phyloP scores from a whole-genome alignment of 1,140 invertebrate genomes.

The Samia ricini region DNA sequence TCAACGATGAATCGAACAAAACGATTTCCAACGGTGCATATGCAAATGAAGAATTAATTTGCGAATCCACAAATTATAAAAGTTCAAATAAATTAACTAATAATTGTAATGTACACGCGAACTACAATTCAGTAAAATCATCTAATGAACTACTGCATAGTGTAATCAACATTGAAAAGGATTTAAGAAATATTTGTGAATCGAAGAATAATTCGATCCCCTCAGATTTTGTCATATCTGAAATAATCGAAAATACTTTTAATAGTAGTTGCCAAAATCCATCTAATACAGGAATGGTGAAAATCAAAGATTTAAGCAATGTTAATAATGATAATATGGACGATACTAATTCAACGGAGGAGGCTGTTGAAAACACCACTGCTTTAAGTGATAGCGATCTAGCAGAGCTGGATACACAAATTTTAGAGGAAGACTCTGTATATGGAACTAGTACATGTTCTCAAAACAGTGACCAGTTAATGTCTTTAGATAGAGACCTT shows the following conservation, averaged over 20 bases:
- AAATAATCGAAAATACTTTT: background rate
- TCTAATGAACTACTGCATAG: conserved; percentile 45
- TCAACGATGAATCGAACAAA: background rate
- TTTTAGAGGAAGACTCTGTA: conserved; percentile 35
- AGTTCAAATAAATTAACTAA: background rate
- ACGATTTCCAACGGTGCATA: background rate
- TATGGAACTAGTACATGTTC: conserved; percentile 2
- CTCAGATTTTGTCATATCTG: background rate
- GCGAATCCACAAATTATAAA: background rate
- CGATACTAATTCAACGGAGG: background rate
- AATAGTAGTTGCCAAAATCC: background rate
- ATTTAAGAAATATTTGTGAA: background rate
- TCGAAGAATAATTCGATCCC: background rate
- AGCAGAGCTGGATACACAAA: conserved; percentile 50
- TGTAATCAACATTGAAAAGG: background rate
- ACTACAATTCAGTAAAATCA: conserved; percentile 40
- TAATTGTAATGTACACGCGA: conserved; percentile 2
- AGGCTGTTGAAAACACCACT: background rate
- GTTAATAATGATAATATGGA: conserved; percentile 15
- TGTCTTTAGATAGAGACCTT: conserved; percentile 46
- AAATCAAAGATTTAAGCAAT: conserved; percentile 17
- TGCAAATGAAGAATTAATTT: background rate
- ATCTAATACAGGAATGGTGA: background rate
- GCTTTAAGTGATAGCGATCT: conserved; percentile 30
- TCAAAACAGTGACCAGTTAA: conserved; percentile 16